These are phyloP conservation scores for Poeciliopsis turneri DNA, from an alignment of 2,797 vertebrate species.

Conservation along the genomic window DNA sequence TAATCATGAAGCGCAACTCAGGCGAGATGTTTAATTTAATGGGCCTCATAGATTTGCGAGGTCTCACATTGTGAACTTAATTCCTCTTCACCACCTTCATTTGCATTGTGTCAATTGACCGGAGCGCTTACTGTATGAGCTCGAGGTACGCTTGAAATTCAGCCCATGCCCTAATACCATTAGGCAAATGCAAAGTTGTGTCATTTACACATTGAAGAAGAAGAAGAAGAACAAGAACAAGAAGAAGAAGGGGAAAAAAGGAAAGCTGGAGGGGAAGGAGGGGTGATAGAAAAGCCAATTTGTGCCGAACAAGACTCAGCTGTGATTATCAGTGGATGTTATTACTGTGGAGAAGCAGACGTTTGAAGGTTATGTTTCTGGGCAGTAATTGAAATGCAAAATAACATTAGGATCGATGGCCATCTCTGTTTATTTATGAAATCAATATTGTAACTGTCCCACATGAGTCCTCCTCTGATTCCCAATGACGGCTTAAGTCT, in stretches of 20 bases:
- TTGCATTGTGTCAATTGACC: constrained; percentile 79
- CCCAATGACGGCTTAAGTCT: constrained; percentile 81
- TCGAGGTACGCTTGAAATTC: constrained; percentile 74
- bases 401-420: constrained; percentile 93
- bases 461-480: constrained; percentile 81
- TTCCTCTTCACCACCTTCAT: constrained; percentile 74
- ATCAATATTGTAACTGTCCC: constrained; percentile 91
- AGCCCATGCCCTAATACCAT: constrained; percentile 75
- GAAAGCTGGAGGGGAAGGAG: constrained; percentile 2
- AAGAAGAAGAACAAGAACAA: neutral
- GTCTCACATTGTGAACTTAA: constrained; percentile 78
- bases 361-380: constrained; percentile 88
- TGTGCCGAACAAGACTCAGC: constrained; percentile 69
- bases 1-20: constrained; percentile 64
- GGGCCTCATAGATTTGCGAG: constrained; percentile 67
- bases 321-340: constrained; percentile 80
- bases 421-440: constrained; percentile 95
- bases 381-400: constrained; percentile 94
- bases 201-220: constrained; percentile 76
- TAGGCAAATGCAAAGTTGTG: constrained; percentile 80
- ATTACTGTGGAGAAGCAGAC: constrained; percentile 78
- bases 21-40: constrained; percentile 74
- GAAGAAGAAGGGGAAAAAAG: neutral
- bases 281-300: constrained; percentile 74
- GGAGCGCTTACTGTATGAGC: constrained; percentile 74